Percentiles rank a stretch among this genome's conserved stretches.
These are phyloP conservation scores for Genyomyrus donnyi DNA, from an alignment of 2,113 vertebrate species.

Conservation along the genomic window DNA sequence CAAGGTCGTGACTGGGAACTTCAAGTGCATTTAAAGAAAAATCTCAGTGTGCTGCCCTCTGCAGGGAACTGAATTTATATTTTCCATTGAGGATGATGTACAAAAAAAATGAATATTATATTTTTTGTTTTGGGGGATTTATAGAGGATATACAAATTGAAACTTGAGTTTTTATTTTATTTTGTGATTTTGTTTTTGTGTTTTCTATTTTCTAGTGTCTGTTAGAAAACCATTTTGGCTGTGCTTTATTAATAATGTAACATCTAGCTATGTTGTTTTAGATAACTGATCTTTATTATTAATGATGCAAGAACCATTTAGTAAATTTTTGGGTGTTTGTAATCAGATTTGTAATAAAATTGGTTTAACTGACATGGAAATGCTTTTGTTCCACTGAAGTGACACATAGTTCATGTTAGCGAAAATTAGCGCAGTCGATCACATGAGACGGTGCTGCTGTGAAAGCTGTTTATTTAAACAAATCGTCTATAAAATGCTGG, in stretches of 20 bases:
- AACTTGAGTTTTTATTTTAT: constrained; percentile 50
- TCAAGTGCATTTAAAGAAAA: constrained; percentile 33
- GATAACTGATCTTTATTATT: constrained; percentile 41
- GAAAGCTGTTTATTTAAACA: constrained; percentile 14
- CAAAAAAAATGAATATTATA: constrained; percentile 33
- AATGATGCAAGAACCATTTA: constrained; percentile 39
- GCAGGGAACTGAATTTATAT: constrained; percentile 34
- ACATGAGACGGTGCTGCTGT: not conserved
- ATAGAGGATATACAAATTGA: constrained; percentile 48
- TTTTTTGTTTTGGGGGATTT: constrained; percentile 43
- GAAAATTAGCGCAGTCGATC: not conserved
- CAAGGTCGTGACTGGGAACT: constrained; percentile 29
- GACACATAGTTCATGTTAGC: not conserved
- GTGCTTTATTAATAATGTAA: constrained; percentile 49
- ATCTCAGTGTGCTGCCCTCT: constrained; percentile 30
- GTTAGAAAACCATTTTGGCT: constrained; percentile 45
- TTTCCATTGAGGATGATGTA: constrained; percentile 33
- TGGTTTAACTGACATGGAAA: constrained; percentile 44
- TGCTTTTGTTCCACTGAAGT: not conserved
- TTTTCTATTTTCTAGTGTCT: constrained; percentile 22
- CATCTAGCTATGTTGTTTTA: constrained; percentile 56
- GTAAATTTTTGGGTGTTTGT: constrained; percentile 58
- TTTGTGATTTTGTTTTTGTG: constrained; percentile 34
- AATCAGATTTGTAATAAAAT: constrained; percentile 71
- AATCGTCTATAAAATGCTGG: constrained; percentile 8